phyloP scores from a whole-genome alignment of 1,140 invertebrate genomes.

The Calosoma granatense region DNA sequence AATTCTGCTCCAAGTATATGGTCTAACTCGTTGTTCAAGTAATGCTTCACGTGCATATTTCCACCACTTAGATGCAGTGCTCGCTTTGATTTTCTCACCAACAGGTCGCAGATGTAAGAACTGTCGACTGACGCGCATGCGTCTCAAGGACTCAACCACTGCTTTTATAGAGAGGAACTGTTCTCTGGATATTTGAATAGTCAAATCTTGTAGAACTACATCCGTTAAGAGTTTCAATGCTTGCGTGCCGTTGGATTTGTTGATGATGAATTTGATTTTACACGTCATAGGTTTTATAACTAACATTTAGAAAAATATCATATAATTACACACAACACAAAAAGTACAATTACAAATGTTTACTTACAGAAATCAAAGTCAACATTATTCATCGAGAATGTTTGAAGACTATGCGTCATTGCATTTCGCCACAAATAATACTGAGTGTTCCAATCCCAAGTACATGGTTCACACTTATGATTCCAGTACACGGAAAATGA shows the following conservation, averaged over 20 bases:
- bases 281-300: constrained; percentile 41
- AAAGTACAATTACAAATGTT: not conserved
- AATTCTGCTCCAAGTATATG: constrained; percentile 64
- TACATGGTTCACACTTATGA: constrained; percentile 43
- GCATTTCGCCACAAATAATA: constrained; percentile 54
- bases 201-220: constrained; percentile 66
- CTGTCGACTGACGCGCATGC: constrained; percentile 59
- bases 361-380: constrained; percentile 27
- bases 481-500: constrained; percentile 73
- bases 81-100: not conserved
- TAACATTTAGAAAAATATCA: constrained; percentile 28
- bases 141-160: constrained; percentile 53
- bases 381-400: constrained; percentile 58
- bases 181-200: constrained; percentile 57
- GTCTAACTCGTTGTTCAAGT: constrained; percentile 57
- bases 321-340: not conserved
- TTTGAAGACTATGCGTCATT: constrained; percentile 62
- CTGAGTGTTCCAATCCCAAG: constrained; percentile 45
- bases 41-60: constrained; percentile 63
- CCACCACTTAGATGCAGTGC: constrained; percentile 52
- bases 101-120: constrained; percentile 35
- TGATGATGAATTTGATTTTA: constrained; percentile 73
- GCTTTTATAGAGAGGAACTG: constrained; percentile 63
- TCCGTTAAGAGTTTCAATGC: constrained; percentile 65
- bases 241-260: constrained; percentile 55